Base-by-base conservation (phyloP, 2,113 vertebrate genomes). In the Protomyctophum bolini region DNA sequence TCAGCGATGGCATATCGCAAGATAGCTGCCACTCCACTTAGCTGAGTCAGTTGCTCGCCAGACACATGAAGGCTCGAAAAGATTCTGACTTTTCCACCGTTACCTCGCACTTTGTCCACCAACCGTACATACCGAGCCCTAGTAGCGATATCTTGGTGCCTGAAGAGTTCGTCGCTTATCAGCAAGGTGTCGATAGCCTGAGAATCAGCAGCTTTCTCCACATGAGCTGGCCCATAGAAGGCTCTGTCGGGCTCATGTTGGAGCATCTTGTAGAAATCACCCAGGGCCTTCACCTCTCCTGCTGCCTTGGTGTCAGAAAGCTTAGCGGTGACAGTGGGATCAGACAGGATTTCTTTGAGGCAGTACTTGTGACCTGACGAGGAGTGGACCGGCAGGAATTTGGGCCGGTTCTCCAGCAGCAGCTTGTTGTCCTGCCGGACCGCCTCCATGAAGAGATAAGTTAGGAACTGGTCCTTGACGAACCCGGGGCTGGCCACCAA, bases 181-280 rank as follows among this genome's bases (percentile, higher is more conserved):
- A 99, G 87, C 69, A 99, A 75, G 0, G 91, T 95, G 85, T 99
- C 97, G 0, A 99, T 78, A 5, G 95, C 97, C 89, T 97, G 90
- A 9, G 94, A 95, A 11, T 99, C 97, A 2, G 95, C 96, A 2
- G 97, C 97, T 76, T 88, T 94, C 80, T 99, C 97, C 84, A 99
- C 97, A 6, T 99, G 96, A 72, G 94, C 94, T 56, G 98, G 9
- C 89, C 98, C 98, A 15, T 99, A 99, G 83, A 98, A 96, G 6
- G 98, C 98, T 68, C 96, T 86, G 84, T 98, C 96, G 0, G 98
- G 96, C 71, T 99, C 98, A 9, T 99, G 95, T 66, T 99, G 95
- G 49, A 99, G 91, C 96, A 98, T 98, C 92, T 99, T 99, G 79
- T 99, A 98, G 91, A 99, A 99, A 75, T 99, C 98, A 71, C 98